Conservation (phyloP, 2,113 vertebrate genomes). For the Daubentonia madagascariensis region DNA sequence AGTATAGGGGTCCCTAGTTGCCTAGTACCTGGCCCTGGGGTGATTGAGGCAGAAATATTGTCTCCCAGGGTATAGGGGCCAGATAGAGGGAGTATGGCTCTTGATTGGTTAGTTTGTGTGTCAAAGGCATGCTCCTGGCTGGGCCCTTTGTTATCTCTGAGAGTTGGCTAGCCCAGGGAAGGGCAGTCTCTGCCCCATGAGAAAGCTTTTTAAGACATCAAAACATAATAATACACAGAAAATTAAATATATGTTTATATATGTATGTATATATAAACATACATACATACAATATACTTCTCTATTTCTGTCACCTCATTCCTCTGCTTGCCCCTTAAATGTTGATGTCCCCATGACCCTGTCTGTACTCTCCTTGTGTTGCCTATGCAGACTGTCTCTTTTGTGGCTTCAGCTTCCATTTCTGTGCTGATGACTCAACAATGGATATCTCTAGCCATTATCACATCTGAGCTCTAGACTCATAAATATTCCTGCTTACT, state of each 20-base stretch:
- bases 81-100: neutral
- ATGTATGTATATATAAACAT: neutral
- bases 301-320: neutral
- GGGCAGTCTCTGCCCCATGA: neutral
- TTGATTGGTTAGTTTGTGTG: neutral
- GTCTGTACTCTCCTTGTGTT: neutral
- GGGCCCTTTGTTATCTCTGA: neutral
- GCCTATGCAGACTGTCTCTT: neutral
- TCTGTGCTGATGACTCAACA: neutral
- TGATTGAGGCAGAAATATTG: neutral
- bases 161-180: neutral
- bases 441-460: neutral
- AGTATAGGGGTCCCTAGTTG: neutral
- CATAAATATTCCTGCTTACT: neutral
- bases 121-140: neutral
- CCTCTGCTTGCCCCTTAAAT: neutral
- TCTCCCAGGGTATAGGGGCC: neutral
- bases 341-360: neutral
- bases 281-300: neutral
- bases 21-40: neutral
- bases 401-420: neutral
- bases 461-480: neutral
- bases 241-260: neutral
- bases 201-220: neutral
- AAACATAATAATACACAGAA: neutral